Conservation (phyloP, 2,113 vertebrate genomes). For the Aldabrachelys gigantea region DNA sequence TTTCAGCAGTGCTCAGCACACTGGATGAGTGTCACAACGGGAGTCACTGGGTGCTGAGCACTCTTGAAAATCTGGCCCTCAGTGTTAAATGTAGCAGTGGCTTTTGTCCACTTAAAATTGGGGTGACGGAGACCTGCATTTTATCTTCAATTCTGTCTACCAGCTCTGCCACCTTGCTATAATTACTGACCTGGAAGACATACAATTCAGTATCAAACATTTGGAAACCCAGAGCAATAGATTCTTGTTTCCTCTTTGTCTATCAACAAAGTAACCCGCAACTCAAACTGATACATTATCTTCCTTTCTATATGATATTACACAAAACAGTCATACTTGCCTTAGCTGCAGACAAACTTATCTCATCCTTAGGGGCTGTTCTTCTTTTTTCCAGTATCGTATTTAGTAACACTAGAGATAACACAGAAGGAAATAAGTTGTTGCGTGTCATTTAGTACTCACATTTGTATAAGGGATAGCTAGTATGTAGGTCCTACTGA, state of each 20-base stretch:
- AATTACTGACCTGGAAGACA: background rate
- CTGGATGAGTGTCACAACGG: background rate
- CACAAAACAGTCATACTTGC: background rate
- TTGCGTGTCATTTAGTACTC: background rate
- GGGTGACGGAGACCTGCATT: background rate
- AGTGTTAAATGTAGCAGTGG: background rate
- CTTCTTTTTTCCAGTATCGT: background rate
- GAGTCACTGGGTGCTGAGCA: background rate
- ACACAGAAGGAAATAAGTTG: background rate
- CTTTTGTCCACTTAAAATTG: background rate
- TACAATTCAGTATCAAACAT: background rate
- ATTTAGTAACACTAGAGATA: background rate
- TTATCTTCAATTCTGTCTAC: slow-evolving; percentile 26
- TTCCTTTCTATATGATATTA: background rate
- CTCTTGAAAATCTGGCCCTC: background rate
- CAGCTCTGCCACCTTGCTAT: slow-evolving; percentile 6
- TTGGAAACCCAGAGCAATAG: background rate
- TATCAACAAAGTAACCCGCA: background rate
- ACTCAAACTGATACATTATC: background rate
- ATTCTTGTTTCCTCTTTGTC: background rate
- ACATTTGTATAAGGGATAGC: background rate
- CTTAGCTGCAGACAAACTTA: background rate
- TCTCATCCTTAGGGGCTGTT: background rate
- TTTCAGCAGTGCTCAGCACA: background rate
- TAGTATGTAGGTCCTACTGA: background rate